Percentiles rank a stretch among this genome's conserved stretches.
These are phyloP conservation scores for Myotis lucifugus DNA, from an alignment of 2,113 vertebrate species.

Conservation along the genomic window DNA sequence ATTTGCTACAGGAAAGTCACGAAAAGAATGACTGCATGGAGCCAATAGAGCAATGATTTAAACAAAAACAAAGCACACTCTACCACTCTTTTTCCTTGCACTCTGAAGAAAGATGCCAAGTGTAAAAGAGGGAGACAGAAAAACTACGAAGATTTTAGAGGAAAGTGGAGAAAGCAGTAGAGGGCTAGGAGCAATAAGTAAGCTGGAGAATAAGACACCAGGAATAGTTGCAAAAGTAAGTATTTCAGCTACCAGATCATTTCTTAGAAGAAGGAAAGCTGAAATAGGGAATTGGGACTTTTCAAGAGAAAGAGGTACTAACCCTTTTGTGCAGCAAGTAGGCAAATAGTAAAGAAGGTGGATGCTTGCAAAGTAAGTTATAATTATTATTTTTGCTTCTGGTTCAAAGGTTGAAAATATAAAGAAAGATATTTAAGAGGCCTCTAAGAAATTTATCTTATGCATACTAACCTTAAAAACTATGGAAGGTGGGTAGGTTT, in stretches of 20 bases:
- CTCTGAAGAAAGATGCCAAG: neutral
- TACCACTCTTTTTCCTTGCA: neutral
- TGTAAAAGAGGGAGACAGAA: neutral
- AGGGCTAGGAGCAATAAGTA: neutral
- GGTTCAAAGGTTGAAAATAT: neutral
- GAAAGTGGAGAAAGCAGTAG: neutral
- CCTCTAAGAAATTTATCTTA: neutral
- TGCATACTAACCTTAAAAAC: neutral
- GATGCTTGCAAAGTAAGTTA: neutral
- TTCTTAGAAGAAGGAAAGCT: neutral
- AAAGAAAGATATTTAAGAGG: constrained; percentile 14
- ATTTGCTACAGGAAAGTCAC: constrained; percentile 35
- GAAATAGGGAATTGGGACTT: neutral
- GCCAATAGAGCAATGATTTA: neutral
- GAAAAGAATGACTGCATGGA: neutral
- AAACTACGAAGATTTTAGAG: neutral
- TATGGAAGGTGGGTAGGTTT: neutral
- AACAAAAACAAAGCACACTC: neutral
- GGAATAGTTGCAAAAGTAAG: neutral
- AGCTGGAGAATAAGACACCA: neutral
- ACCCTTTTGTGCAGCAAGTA: neutral
- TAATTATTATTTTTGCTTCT: neutral
- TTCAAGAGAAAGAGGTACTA: neutral
- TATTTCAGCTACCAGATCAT: neutral
- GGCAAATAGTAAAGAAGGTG: neutral